Conservation (phyloP, 2,888 invertebrate genomes). For the Chrysolina oricalcia region DNA sequence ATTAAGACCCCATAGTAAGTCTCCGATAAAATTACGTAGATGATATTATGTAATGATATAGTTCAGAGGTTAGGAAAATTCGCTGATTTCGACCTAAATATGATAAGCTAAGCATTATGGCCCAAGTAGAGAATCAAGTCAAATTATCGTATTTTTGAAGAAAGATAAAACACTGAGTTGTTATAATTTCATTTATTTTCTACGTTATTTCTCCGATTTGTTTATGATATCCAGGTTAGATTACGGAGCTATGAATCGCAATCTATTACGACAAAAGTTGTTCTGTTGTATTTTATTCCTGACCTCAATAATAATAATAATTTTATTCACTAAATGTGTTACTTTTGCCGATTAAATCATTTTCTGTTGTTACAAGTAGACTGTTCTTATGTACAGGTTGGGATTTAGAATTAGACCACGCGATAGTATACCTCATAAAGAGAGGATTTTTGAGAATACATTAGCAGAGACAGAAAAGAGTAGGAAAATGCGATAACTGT, state of each 20-base stretch:
- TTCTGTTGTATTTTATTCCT: neutral
- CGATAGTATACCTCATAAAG: too few relatives aligned
- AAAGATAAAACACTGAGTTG: neutral
- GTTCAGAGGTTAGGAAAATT: conserved; percentile 2
- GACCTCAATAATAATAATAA: neutral
- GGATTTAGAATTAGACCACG: too few relatives aligned
- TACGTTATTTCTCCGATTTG: neutral
- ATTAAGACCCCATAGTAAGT: neutral
- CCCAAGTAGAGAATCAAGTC: neutral
- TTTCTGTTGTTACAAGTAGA: too few relatives aligned
- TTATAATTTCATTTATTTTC: neutral
- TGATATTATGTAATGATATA: neutral
- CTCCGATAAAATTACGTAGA: neutral
- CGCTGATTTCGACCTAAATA: neutral
- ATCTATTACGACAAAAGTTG: neutral
- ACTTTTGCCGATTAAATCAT: neutral
- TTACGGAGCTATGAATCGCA: neutral
- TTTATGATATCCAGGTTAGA: neutral
- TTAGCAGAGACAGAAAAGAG: too few relatives aligned
- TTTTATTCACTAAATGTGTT: neutral
- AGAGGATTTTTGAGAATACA: too few relatives aligned
- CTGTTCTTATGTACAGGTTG: too few relatives aligned
- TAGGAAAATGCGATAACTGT: too few relatives aligned
- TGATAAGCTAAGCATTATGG: neutral
- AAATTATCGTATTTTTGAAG: neutral